Conservation (phyloP, 2,113 vertebrate genomes). For the Beaufortia kweichowensis region DNA sequence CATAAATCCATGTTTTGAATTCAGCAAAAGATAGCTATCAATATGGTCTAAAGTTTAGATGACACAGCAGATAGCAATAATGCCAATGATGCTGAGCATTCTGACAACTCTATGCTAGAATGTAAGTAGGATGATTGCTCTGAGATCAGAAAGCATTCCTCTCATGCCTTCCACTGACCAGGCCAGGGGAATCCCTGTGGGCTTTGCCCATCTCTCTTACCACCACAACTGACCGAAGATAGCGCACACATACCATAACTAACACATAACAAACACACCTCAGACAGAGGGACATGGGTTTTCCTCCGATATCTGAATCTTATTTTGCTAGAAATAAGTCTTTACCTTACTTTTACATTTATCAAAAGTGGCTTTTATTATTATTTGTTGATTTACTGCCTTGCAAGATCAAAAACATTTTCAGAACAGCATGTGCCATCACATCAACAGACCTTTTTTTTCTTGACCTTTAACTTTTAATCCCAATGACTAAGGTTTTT, state of each 20-base stretch:
- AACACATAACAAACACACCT: not conserved
- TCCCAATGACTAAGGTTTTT: slow-evolving; percentile 10
- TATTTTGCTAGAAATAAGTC: no score
- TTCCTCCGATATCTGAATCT: no score
- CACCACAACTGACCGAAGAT: not conserved
- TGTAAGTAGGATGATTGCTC: not conserved
- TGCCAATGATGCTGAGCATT: slow-evolving; percentile 10
- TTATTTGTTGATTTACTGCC: slow-evolving; percentile 4
- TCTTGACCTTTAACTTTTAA: slow-evolving; percentile 11
- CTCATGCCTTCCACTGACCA: slow-evolving; percentile 12
- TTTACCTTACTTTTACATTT: no score
- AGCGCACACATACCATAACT: not conserved
- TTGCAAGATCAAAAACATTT: slow-evolving; percentile 16
- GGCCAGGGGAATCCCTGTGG: slow-evolving; percentile 30
- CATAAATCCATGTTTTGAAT: no score
- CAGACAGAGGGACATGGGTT: not conserved
- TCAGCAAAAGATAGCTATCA: no score
- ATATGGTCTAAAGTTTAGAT: not conserved
- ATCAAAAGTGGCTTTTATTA: no score
- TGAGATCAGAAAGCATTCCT: slow-evolving; percentile 20
- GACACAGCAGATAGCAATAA: slow-evolving; percentile 2
- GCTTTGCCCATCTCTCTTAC: not conserved
- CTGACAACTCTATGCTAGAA: slow-evolving; percentile 12
- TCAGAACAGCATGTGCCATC: not conserved
- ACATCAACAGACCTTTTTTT: slow-evolving; percentile 16